Conservation (phyloP, 92 coral and sea anemone genomes). For the Desmophyllum pertusum region DNA sequence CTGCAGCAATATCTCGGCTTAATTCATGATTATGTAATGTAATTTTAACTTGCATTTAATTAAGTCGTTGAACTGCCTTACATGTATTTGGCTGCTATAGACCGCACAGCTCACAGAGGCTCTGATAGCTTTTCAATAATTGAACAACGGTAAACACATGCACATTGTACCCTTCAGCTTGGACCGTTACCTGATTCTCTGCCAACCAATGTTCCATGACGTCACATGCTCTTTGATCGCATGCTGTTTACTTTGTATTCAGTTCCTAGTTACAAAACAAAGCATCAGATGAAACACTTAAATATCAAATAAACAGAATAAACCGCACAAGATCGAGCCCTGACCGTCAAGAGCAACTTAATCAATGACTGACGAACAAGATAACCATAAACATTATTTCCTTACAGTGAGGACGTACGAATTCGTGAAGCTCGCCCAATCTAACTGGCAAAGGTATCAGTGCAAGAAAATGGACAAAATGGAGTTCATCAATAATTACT, state of each 20-base stretch:
- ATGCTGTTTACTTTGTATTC: not conserved
- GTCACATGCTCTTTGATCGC: not conserved
- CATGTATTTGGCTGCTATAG: too few species aligned
- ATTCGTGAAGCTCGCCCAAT: not conserved
- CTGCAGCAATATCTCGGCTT: too few species aligned
- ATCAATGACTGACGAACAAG: not conserved
- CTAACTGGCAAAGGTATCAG: not conserved
- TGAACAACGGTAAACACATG: too few species aligned
- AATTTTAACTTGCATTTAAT: too few species aligned
- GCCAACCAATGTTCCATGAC: not conserved
- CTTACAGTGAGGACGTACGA: not conserved
- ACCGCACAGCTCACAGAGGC: too few species aligned
- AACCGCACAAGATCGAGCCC: not conserved
- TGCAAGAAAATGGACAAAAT: not conserved
- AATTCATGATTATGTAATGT: too few species aligned
- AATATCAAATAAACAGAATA: too few species aligned
- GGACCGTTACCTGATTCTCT: too few species aligned
- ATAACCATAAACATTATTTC: not conserved
- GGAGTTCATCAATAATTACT: not conserved
- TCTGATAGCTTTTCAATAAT: not conserved
- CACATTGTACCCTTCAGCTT: too few species aligned
- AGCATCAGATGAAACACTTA: constrained; percentile 1
- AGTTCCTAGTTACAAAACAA: constrained; percentile 2
- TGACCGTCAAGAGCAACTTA: not conserved
- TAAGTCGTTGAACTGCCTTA: too few species aligned